Evolutionary conservation across 2,113 vertebrate genomes (phyloP), one percentile per base, ranked within the genome.

Genomic region (Oxygymnocypris stewartii): DNA sequence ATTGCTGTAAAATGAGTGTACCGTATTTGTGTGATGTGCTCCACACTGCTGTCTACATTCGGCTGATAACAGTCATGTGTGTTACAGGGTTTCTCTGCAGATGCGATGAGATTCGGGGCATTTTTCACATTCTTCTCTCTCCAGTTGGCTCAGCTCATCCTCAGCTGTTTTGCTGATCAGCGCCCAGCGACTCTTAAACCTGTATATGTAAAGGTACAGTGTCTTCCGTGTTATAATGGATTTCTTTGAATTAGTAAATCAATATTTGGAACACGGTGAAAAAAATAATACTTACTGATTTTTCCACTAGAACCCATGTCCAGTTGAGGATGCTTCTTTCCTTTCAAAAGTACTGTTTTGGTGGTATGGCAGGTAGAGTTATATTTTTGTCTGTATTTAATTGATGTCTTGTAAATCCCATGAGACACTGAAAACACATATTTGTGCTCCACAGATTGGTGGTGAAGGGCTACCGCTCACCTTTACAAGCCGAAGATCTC

Each of bases 311-410:
- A 97, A 96, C 74, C 93, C 89, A 0, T 97, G 96, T 92, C 97
- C 97, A 35, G 95, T 96, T 85, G 91, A 92, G 18, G 94, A 94
- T n/a, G 95, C 95, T 42, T 96, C 95, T 6, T 97, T 97, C 90
- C 92, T 96, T 86, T 97, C 97, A 87, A 96, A 92, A 91, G 92
- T 94, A 87, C 94, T 95, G 40, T 98, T 97, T 93, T 98, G 96
- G 95, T 98, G 97, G 97, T 95, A 97, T 79, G 95, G 93, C 89
- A 91, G 96, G 97, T 97, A 94, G 89, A 93, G 91, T 90, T 82
- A 88, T 89, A 82, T 86, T 37, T 18, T 13, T 28, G 20, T 47
- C n/a, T 82, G 1, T 40, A 54, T 8, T 35, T n/a, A 4, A 57
- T 44, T 9, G 49, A 44, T 0, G 23, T 25, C 0, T 84, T 67